A percentile compares a stretch with the other conserved stretches of the same genome.
Conservation (phyloP, 2,113 vertebrate species). For the Oreotragus oreotragus region DNA sequence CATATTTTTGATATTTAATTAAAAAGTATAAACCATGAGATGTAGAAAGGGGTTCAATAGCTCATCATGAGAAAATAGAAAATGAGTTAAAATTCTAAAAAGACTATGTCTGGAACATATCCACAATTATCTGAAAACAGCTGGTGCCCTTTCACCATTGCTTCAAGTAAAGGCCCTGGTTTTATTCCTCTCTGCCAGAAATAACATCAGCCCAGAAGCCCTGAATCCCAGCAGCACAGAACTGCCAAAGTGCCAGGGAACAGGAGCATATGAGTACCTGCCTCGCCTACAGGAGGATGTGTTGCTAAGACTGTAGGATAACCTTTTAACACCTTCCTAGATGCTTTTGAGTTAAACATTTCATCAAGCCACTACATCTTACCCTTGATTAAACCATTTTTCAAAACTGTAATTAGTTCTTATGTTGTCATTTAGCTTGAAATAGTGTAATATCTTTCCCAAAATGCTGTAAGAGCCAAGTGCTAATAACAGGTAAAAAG, state of each 20-base stretch:
- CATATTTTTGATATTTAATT: not conserved
- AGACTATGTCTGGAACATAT: not conserved
- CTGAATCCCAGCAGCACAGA: not conserved
- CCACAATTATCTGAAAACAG: constrained; percentile 44
- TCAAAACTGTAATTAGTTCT: not conserved
- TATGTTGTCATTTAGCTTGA: constrained; percentile 33
- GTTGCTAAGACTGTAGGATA: not conserved
- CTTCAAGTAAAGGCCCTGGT: not conserved
- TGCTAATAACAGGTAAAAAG: constrained; percentile 17
- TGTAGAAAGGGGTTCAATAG: not conserved
- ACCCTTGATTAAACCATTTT: not conserved
- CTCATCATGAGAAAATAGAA: constrained; percentile 5
- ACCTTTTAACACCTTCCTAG: not conserved
- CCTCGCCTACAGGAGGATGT: not conserved
- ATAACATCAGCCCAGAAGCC: not conserved
- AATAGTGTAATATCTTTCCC: not conserved
- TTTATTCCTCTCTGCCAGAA: not conserved
- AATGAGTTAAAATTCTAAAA: not conserved
- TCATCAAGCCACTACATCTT: not conserved
- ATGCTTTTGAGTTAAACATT: not conserved
- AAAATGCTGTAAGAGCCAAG: constrained; percentile 36
- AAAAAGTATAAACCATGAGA: not conserved
- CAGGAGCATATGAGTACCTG: not conserved
- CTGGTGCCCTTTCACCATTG: constrained; percentile 19
- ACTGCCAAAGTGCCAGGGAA: not conserved